Conservation (phyloP, 2,797 vertebrate genomes). For the Pangasius sanitwongsei region DNA sequence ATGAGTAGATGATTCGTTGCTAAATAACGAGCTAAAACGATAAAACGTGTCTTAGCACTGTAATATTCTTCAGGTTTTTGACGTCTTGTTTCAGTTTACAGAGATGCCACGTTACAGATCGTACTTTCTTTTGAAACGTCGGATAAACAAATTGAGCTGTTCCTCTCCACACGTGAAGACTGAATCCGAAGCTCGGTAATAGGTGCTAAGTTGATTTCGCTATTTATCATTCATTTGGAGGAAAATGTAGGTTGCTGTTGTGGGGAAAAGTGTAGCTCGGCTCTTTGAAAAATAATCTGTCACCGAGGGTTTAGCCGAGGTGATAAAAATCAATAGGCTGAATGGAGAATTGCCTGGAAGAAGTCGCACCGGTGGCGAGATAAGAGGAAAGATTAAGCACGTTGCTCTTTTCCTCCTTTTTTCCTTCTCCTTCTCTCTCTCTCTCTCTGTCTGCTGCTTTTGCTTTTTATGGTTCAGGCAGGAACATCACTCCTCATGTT, state of each 20-base stretch:
- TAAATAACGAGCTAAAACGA: background rate
- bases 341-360: slow-evolving; percentile 82
- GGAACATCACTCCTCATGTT: background rate
- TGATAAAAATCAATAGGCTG: slow-evolving; percentile 84
- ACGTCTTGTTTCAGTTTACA: background rate
- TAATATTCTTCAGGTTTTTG: background rate
- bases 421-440: background rate
- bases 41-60: background rate
- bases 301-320: slow-evolving; percentile 68
- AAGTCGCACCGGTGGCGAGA: slow-evolving; percentile 79
- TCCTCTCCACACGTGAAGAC: background rate
- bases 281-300: slow-evolving; percentile 78
- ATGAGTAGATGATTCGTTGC: background rate
- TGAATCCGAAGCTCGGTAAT: slow-evolving; percentile 30
- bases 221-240: slow-evolving; percentile 47
- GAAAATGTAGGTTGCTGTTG: slow-evolving; percentile 55
- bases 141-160: background rate
- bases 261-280: slow-evolving; percentile 64
- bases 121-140: background rate
- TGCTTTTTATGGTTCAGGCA: background rate
- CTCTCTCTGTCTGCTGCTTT: background rate
- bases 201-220: background rate
- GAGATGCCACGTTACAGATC: background rate
- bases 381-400: slow-evolving; percentile 81
- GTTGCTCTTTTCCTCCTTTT: slow-evolving; percentile 59